These are phyloP conservation scores for Liposcelis brunnea DNA, from an alignment of 2,888 invertebrate genomes.

Conservation along the genomic window DNA sequence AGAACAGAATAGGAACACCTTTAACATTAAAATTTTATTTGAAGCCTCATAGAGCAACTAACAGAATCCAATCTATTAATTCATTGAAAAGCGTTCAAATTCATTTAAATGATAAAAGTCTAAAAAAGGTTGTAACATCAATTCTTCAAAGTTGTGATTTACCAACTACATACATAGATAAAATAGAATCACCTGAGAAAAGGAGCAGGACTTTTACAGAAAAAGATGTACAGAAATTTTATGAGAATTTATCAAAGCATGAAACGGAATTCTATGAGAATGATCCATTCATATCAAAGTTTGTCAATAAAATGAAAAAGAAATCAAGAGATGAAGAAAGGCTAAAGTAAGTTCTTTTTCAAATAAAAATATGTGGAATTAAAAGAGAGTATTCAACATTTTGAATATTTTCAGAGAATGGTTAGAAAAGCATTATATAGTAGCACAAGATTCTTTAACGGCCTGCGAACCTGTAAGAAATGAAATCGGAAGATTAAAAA, in stretches of 20 bases:
- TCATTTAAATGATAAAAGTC: conserved; percentile 44
- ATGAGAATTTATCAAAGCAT: conserved; percentile 9
- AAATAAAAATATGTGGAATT: background rate
- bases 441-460: conserved; percentile 47
- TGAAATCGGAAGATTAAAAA: conserved; percentile 52
- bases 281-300: conserved; percentile 34
- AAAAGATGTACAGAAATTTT: background rate
- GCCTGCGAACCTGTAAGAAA: conserved; percentile 47
- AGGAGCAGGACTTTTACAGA: conserved; percentile 17
- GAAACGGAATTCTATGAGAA: conserved; percentile 30
- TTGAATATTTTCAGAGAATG: conserved; percentile 39
- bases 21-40: conserved; percentile 65
- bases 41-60: conserved; percentile 35
- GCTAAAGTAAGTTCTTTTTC: conserved; percentile 9
- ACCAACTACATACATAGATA: conserved; percentile 58
- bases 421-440: conserved; percentile 49
- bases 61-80: conserved; percentile 11
- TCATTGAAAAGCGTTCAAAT: conserved; percentile 55
- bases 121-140: conserved; percentile 54
- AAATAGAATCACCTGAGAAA: conserved; percentile 17
- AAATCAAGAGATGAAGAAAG: conserved; percentile 12
- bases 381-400: conserved; percentile 1
- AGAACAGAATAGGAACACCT: conserved; percentile 38
- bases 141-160: conserved; percentile 67
- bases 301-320: conserved; percentile 28